A percentile compares a stretch with the other conserved stretches of the same genome.
Conservation (phyloP, 2,888 invertebrate genomes). For the Diarsia rubi region DNA sequence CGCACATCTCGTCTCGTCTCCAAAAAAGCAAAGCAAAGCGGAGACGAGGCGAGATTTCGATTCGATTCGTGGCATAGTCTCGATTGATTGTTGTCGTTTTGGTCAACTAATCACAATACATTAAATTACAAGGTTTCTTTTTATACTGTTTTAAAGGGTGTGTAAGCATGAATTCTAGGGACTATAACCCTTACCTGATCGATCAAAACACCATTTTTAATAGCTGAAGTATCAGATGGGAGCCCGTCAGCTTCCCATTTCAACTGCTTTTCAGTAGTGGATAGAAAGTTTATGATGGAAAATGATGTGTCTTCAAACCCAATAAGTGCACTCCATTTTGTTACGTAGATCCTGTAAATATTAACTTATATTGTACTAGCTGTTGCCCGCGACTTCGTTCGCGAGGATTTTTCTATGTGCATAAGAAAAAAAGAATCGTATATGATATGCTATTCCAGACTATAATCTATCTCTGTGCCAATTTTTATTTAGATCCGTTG, state of each 20-base stretch:
- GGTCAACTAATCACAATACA: neutral
- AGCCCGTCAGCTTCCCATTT: slow-evolving; percentile 97
- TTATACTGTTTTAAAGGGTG: neutral
- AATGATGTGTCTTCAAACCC: slow-evolving; percentile 82
- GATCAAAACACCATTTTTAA: slow-evolving; percentile 95
- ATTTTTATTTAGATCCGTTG: no score
- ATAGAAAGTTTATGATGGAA: slow-evolving; percentile 84
- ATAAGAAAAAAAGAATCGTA: no score
- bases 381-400: no score
- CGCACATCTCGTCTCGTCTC: no score
- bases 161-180: neutral
- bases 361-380: neutral
- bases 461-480: no score
- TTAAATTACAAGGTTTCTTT: neutral
- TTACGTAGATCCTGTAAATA: slow-evolving; percentile 81
- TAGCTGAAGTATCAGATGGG: slow-evolving; percentile 94
- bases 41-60: no score
- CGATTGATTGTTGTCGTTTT: neutral
- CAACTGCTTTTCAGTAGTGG: slow-evolving; percentile 92
- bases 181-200: slow-evolving; percentile 90
- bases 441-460: no score
- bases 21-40: no score
- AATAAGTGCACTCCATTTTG: slow-evolving; percentile 87
- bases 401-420: no score
- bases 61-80: no score